Percentiles rank a stretch among this genome's conserved stretches.
Evolutionary conservation across 2,888 invertebrate species (phyloP).

Genomic region (Tenthredo amoena): DNA sequence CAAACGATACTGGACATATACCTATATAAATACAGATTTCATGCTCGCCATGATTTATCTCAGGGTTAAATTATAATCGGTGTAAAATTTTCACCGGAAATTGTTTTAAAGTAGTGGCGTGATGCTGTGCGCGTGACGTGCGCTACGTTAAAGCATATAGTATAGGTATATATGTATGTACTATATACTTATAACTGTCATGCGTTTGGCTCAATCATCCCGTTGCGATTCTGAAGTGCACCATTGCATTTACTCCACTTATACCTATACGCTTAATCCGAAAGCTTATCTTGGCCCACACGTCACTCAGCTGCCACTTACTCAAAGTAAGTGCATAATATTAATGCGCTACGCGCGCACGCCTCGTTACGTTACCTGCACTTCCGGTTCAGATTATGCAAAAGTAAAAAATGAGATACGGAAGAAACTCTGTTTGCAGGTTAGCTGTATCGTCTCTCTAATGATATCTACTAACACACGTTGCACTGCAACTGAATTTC

Average conservation of each 20-base stretch:
- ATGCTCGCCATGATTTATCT: not conserved
- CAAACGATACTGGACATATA: not conserved
- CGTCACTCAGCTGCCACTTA: slow-evolving; percentile 47
- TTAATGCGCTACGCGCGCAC: slow-evolving; percentile 59
- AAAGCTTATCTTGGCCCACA: slow-evolving; percentile 46
- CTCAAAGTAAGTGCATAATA: slow-evolving; percentile 18
- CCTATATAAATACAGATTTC: not conserved
- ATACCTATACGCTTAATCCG: slow-evolving; percentile 27
- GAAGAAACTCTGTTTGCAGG: not conserved
- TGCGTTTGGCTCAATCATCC: slow-evolving; percentile 40
- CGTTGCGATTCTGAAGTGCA: slow-evolving; percentile 40
- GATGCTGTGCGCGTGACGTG: slow-evolving; percentile 73
- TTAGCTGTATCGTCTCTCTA: not conserved
- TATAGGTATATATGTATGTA: not conserved
- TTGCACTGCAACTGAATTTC: not conserved
- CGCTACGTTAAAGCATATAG: not conserved
- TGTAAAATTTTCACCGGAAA: slow-evolving; percentile 74
- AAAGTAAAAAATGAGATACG: slow-evolving; percentile 53
- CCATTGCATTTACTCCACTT: slow-evolving; percentile 37
- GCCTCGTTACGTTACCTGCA: slow-evolving; percentile 71
- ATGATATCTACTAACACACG: not conserved
- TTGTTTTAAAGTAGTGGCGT: slow-evolving; percentile 76
- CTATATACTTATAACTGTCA: not conserved
- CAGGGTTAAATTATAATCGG: slow-evolving; percentile 14
- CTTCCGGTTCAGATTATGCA: slow-evolving; percentile 67